Conservation (phyloP, 2,888 invertebrate genomes). For the Catotricha subobsoleta region DNA sequence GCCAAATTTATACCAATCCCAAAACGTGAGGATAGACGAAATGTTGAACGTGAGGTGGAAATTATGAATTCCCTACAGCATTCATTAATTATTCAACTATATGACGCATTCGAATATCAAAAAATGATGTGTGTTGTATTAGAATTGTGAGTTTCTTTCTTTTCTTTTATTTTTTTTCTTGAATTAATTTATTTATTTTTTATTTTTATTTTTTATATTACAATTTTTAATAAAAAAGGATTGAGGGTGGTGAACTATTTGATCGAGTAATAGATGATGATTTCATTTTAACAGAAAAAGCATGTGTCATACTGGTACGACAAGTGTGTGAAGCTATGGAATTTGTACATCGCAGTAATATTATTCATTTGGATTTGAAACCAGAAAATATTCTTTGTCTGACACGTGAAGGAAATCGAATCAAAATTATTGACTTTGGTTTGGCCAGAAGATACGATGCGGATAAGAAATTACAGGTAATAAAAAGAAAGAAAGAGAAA, state of each 20-base stretch:
- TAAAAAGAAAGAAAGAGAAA: too few species aligned
- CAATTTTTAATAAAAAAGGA: constrained; percentile 37
- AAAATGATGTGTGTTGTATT: constrained; percentile 92
- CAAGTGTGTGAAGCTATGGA: constrained; percentile 97
- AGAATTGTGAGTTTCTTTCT: constrained; percentile 69
- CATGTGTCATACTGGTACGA: constrained; percentile 90
- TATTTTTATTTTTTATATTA: constrained; percentile 19
- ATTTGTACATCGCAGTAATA: constrained; percentile 90
- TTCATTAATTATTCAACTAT: constrained; percentile 88
- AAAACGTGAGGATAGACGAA: constrained; percentile 70
- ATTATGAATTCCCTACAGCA: constrained; percentile 92
- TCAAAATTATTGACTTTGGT: constrained; percentile 98
- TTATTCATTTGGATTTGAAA: constrained; percentile 96
- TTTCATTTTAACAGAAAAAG: constrained; percentile 89
- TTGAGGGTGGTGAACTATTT: constrained; percentile 95
- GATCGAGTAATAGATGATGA: constrained; percentile 98
- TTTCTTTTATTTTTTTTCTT: constrained; percentile 10
- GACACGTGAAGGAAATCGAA: constrained; percentile 89
- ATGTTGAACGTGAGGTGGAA: constrained; percentile 89
- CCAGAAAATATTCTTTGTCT: constrained; percentile 97
- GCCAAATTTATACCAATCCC: constrained; percentile 83
- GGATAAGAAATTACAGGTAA: constrained; percentile 63
- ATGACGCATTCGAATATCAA: constrained; percentile 89
- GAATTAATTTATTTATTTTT: constrained; percentile 9
- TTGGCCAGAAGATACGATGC: constrained; percentile 85